Evolutionary conservation across 2,113 vertebrate species (phyloP).

Genomic region (Pelmatolapia mariae): DNA sequence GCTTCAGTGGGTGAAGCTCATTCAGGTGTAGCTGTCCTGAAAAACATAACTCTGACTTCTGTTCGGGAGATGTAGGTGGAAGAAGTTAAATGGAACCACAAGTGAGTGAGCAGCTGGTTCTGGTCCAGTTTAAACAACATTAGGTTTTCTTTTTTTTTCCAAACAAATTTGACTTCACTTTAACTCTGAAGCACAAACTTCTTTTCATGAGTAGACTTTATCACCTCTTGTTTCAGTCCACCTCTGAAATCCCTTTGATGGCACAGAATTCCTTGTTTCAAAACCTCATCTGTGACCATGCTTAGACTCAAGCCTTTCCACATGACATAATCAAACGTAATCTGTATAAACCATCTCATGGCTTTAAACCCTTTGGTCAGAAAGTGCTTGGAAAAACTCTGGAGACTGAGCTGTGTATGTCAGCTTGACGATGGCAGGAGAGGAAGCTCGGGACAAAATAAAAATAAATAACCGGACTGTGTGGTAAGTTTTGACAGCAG

Average conservation of each 20-base stretch:
- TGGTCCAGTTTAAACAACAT: neutral
- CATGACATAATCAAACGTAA: neutral
- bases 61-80: neutral
- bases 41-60: neutral
- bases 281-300: neutral
- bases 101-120: neutral
- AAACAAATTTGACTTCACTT: neutral
- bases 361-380: neutral
- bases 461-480: neutral
- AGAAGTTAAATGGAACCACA: neutral
- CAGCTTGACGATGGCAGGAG: neutral
- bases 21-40: neutral
- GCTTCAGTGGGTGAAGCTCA: neutral
- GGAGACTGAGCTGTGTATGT: neutral
- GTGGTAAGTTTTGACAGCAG: neutral
- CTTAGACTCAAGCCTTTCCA: neutral
- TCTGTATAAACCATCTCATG: neutral
- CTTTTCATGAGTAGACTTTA: neutral
- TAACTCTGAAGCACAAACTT: neutral
- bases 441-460: neutral
- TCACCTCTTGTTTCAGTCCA: neutral
- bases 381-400: neutral
- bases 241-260: neutral
- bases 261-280: neutral
- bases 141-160: rapidly evolving